Conservation (phyloP, 23 tunicate species). For the Phallusia fumigata region DNA sequence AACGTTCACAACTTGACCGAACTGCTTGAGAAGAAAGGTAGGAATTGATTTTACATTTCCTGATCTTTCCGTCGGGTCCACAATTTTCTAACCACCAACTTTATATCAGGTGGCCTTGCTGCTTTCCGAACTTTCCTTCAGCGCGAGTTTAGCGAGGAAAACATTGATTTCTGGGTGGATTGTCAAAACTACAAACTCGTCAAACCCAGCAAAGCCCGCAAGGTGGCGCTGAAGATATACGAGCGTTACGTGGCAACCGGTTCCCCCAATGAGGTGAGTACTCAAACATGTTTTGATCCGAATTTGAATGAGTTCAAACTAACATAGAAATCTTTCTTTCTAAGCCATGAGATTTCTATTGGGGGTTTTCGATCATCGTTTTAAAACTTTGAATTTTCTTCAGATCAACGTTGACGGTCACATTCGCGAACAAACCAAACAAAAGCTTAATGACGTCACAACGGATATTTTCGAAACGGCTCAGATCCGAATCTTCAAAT, state of each 20-base stretch:
- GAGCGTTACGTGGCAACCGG: slow-evolving; percentile 16
- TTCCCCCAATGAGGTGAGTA: slow-evolving; percentile 27
- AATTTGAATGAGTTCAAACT: too few species aligned
- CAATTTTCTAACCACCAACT: background rate
- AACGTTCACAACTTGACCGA: background rate
- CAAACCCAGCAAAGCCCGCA: slow-evolving; percentile 28
- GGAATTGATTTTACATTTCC: too few species aligned
- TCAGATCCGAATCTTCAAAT: slow-evolving; percentile 3
- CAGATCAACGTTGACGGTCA: slow-evolving; percentile 19
- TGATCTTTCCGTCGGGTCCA: too few species aligned
- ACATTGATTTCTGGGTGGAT: slow-evolving; percentile 71
- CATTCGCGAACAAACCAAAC: slow-evolving; percentile 1
- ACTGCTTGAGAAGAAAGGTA: slow-evolving; percentile 10
- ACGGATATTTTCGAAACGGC: slow-evolving; percentile 7
- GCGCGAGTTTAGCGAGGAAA: slow-evolving; percentile 70
- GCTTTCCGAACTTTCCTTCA: slow-evolving; percentile 64
- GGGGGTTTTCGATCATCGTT: too few species aligned
- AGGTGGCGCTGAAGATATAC: slow-evolving; percentile 28
- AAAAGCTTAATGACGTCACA: background rate
- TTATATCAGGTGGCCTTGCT: background rate
- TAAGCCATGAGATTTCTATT: too few species aligned
- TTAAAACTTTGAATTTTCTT: too few species aligned
- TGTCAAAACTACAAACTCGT: slow-evolving; percentile 45
- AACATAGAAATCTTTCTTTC: too few species aligned
- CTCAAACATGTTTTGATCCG: background rate